Conservation (phyloP, 2,888 invertebrate species). For the Prenolepis imparis region DNA sequence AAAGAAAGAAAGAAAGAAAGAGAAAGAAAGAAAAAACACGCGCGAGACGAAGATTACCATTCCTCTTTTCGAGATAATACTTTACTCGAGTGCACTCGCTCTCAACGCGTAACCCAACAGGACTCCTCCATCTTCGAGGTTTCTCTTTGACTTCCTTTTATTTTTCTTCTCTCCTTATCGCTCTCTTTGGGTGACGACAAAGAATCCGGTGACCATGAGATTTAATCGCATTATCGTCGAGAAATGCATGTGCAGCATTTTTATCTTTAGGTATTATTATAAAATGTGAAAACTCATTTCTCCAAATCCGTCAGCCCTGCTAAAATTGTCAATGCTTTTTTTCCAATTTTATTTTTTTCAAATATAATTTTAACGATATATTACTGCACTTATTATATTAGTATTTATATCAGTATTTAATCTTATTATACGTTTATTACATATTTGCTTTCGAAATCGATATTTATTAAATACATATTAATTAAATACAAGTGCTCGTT, state of each 20-base stretch:
- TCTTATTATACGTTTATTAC: not conserved
- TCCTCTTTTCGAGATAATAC: conserved; percentile 52
- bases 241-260: conserved; percentile 13
- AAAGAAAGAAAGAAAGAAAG: not conserved
- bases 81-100: conserved; percentile 56
- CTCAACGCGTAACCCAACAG: conserved; percentile 56
- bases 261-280: not conserved
- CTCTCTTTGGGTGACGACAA: not conserved
- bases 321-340: not conserved
- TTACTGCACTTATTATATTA: not conserved
- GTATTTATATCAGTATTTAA: not conserved
- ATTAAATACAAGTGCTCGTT: not conserved
- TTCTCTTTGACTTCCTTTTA: conserved; percentile 24
- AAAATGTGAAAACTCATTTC: not conserved
- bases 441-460: not conserved
- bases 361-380: not conserved
- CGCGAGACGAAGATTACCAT: conserved; percentile 59
- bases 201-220: conserved; percentile 51
- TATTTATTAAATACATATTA: too few species aligned
- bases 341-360: not conserved
- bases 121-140: conserved; percentile 66
- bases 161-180: conserved; percentile 38
- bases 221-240: conserved; percentile 65
- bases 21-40: not conserved
- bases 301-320: not conserved